phyloP scores from a whole-genome alignment of 1,140 invertebrate genomes.

The Drosophila elegans region DNA sequence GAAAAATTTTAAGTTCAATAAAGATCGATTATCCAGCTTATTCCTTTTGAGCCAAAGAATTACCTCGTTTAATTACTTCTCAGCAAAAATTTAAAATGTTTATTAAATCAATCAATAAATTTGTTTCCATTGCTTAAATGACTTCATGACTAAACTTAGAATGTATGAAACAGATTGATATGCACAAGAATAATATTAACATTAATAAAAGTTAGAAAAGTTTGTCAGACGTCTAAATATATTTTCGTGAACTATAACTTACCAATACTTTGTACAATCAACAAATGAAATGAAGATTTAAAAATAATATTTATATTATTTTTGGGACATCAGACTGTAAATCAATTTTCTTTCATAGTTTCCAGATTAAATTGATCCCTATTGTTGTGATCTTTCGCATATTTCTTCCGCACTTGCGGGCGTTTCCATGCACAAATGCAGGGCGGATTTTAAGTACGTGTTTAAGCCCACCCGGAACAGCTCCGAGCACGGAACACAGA shows the following conservation, averaged over 20 bases:
- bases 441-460: conserved; percentile 61
- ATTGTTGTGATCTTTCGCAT: conserved; percentile 1
- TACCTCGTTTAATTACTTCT: neutral
- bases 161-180: no score
- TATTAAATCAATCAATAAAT: no score
- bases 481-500: conserved; percentile 21
- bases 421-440: conserved; percentile 61
- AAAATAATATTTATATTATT: no score
- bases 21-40: conserved; percentile 25
- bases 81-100: neutral
- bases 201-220: no score
- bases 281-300: no score
- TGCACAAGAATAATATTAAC: no score
- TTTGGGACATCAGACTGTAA: neutral
- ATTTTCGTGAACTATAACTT: neutral
- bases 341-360: neutral
- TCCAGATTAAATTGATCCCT: neutral
- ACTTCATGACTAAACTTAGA: no score
- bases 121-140: no score
- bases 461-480: conserved; percentile 56
- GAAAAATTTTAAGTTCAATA: conserved; percentile 24
- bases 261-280: no score
- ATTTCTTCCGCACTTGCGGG: neutral
- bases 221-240: no score
- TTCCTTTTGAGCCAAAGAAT: neutral